phyloP scores from a whole-genome alignment of 2,113 vertebrate species.

The Salvelinus namaycush region DNA sequence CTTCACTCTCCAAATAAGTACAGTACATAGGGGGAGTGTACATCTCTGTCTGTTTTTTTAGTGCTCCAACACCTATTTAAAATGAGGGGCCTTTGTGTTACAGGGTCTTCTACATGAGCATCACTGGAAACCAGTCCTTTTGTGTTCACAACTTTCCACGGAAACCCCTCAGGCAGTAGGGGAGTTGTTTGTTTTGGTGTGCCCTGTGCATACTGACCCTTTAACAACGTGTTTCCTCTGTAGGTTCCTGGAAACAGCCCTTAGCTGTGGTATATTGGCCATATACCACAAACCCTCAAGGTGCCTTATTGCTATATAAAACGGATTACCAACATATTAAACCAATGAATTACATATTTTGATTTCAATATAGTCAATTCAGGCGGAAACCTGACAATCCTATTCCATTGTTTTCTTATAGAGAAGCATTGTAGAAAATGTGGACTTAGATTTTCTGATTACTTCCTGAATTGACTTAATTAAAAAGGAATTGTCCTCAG shows the following conservation, averaged over 20 bases:
- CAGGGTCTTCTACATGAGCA: neutral
- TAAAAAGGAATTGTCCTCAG: too few relatives aligned
- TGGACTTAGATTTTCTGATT: too few relatives aligned
- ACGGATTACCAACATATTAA: slow-evolving; percentile 38
- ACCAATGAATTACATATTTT: slow-evolving; percentile 16
- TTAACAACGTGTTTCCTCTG: slow-evolving; percentile 12
- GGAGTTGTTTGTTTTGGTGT: slow-evolving; percentile 28
- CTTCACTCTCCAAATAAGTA: too few relatives aligned
- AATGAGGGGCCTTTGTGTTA: neutral
- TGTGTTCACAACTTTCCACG: slow-evolving; percentile 2
- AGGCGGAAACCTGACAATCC: slow-evolving; percentile 28
- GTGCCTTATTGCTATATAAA: too few relatives aligned
- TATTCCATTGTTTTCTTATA: slow-evolving; percentile 25
- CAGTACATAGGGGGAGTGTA: too few relatives aligned
- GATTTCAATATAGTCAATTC: neutral
- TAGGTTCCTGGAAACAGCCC: slow-evolving; percentile 6
- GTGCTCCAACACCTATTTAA: too few relatives aligned
- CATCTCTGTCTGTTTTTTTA: too few relatives aligned
- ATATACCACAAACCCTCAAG: too few relatives aligned
- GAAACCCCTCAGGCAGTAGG: slow-evolving; percentile 42
- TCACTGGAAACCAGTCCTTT: neutral
- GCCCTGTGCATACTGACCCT: slow-evolving; percentile 17
- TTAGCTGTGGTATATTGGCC: too few relatives aligned
- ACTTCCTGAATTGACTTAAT: too few relatives aligned
- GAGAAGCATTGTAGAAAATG: too few relatives aligned